phyloP scores from a whole-genome alignment of 2,113 vertebrate genomes.

The Neogale vison region DNA sequence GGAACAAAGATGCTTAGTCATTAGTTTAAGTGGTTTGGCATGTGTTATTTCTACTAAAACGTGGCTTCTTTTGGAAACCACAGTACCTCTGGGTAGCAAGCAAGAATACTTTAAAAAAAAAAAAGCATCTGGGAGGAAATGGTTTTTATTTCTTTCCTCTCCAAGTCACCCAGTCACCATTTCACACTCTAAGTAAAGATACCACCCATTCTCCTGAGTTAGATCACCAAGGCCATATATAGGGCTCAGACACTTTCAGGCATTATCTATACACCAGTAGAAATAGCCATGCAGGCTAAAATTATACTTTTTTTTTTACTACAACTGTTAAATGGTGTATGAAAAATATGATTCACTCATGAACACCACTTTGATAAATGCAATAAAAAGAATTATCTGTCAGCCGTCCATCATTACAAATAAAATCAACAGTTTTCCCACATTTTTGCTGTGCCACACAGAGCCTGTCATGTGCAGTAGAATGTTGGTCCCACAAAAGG shows the following conservation, averaged over 20 bases:
- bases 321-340: not conserved
- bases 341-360: not conserved
- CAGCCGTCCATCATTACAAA: not conserved
- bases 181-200: conserved; percentile 21
- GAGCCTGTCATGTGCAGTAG: not conserved
- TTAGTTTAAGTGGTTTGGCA: not conserved
- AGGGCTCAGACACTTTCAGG: not conserved
- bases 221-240: not conserved
- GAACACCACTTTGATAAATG: conserved; percentile 1
- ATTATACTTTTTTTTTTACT: not conserved
- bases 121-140: conserved; percentile 24
- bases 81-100: conserved; percentile 13
- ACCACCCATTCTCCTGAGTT: not conserved
- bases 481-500: not conserved
- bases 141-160: conserved; percentile 28
- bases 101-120: conserved; percentile 47
- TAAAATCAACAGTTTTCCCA: not conserved
- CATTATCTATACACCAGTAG: not conserved
- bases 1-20: conserved; percentile 15
- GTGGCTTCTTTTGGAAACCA: conserved; percentile 27
- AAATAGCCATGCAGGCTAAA: not conserved
- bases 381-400: not conserved
- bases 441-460: not conserved
- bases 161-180: not conserved
- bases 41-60: conserved; percentile 42